Percentiles rank a stretch among this genome's conserved stretches.
These are phyloP conservation scores for Pycnomerus fuliginosus DNA, from an alignment of 2,888 invertebrate species.

Conservation along the genomic window DNA sequence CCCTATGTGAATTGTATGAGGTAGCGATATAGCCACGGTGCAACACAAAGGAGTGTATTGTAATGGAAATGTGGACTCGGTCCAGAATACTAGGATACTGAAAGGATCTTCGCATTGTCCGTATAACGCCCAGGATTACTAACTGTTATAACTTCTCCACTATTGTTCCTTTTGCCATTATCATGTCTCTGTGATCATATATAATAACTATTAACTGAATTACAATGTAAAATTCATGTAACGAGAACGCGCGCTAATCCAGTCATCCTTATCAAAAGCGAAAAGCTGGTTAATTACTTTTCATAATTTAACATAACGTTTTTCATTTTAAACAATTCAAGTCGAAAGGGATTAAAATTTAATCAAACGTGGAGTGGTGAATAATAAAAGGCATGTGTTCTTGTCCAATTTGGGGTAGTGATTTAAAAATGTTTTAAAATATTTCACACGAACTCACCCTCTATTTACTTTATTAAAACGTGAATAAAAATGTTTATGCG, in stretches of 20 bases:
- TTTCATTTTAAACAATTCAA: neutral
- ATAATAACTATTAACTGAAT: conserved; percentile 30
- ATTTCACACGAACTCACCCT: conserved; percentile 31
- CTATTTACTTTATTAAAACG: conserved; percentile 36
- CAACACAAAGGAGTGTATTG: conserved; percentile 40
- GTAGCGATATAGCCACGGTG: conserved; percentile 22
- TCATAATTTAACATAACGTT: too few species aligned
- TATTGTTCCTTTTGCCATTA: conserved; percentile 32
- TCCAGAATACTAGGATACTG: conserved; percentile 37
- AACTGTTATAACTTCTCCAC: conserved; percentile 37
- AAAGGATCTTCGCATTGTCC: conserved; percentile 39
- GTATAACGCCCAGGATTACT: conserved; percentile 27
- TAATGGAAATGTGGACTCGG: conserved; percentile 42
- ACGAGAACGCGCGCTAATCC: too few species aligned
- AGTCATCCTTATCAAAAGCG: too few species aligned
- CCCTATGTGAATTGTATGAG: conserved; percentile 38
- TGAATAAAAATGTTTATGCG: conserved; percentile 36
- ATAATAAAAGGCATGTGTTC: conserved; percentile 1
- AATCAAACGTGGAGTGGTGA: neutral
- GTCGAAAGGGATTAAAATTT: conserved; percentile 2
- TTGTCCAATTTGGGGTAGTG: conserved; percentile 17
- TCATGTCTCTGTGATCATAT: conserved; percentile 35
- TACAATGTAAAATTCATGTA: conserved; percentile 17
- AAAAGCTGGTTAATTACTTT: too few species aligned
- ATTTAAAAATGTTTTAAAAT: conserved; percentile 31